These are phyloP conservation scores for Caenorhabditis sp. DNA, from an alignment of 2,888 invertebrate genomes.

Conservation along the genomic window DNA sequence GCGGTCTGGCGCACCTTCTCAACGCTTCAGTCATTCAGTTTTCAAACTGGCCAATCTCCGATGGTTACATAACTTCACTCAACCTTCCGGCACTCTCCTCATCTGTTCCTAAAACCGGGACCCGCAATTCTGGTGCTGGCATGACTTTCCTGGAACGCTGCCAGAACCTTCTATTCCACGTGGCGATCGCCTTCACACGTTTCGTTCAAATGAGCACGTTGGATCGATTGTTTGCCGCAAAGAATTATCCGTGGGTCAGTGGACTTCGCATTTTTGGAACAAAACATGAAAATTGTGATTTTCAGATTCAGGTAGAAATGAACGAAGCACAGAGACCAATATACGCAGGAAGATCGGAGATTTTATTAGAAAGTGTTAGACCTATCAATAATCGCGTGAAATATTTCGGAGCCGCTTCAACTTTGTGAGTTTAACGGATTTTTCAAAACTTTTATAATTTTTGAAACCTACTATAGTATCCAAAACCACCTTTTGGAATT, in stretches of 20 bases:
- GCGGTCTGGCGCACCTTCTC: constrained; percentile 57
- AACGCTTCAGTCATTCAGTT: constrained; percentile 65
- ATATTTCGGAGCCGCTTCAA: constrained; percentile 62
- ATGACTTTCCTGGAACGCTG: constrained; percentile 57
- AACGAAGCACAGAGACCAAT: constrained; percentile 60
- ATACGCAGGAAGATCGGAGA: constrained; percentile 63
- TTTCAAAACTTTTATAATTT: background rate
- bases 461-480: no score
- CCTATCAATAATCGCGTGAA: constrained; percentile 65
- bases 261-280: background rate
- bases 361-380: constrained; percentile 59
- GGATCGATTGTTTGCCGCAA: constrained; percentile 47
- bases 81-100: constrained; percentile 63
- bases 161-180: constrained; percentile 59
- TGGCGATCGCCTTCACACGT: constrained; percentile 53
- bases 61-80: constrained; percentile 62
- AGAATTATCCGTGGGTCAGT: constrained; percentile 45
- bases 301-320: constrained; percentile 49
- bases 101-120: constrained; percentile 61
- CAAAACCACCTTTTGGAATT: no score
- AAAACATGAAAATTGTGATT: background rate
- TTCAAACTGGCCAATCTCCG: constrained; percentile 68
- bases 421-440: constrained; percentile 29
- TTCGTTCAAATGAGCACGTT: constrained; percentile 54
- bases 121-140: constrained; percentile 47